Evolutionary conservation across 2,113 vertebrate species (phyloP), one percentile per base, ranked within the genome.

Genomic region (Pogona vitticeps): DNA sequence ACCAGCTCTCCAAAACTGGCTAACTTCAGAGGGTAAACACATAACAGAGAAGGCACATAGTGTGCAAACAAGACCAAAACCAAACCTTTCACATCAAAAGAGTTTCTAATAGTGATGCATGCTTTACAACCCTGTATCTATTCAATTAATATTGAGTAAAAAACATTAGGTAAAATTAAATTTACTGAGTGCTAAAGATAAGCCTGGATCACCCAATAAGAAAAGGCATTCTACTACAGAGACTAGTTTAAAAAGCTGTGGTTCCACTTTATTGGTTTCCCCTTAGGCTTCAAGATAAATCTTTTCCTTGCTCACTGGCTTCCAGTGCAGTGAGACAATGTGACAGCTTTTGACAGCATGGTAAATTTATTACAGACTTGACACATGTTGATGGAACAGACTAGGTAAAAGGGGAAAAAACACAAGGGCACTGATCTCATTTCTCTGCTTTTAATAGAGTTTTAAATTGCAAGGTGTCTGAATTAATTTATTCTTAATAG

Each of bases 291-390:
- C n/a, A 88, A 85, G 21, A 92, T 82, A 92, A 91, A 93, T 92
- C 56, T 84, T 52, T 90, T 40, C 71, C 9, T 87, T 85, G 46
- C 17, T 79, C 42, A 72, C 76, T 86, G 82, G 40, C 80, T 89
- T 93, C 82, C 83, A 87, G 10, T 80, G 72, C 0, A 0, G 31
- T 46, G 58, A 83, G 90, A 91, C n/a, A 90, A 42, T 58, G 76
- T 0, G 6, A 90, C 86, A 85, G 79, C 75, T 40, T 91, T 76
- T 92, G 86, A 89, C 90, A 91, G 42, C 80, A 84, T 21, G 8
- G 59, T 26, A 88, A 88, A 91, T 93, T 93, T 89, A 91, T 83
- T 89, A 26, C 67, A 87, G 80, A 80, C 40, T 84, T 91, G 79
- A 86, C 73, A 89, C 40, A 84, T 40, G 79, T 36, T 26, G 83